phyloP scores from a whole-genome alignment of 64 coral and sea anemone genomes.

The Orbicella faveolata region DNA sequence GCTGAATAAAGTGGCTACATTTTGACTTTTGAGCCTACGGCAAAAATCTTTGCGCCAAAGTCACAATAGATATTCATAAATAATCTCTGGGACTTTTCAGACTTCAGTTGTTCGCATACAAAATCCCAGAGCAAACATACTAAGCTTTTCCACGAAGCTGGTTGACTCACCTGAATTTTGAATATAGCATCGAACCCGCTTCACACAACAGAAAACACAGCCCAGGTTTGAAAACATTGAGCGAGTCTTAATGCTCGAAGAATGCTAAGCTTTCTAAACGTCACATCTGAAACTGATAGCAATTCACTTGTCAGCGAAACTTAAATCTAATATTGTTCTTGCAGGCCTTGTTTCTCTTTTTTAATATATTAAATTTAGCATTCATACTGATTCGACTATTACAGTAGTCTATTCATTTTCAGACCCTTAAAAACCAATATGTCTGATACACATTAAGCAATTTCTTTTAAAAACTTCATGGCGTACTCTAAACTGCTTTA shows the following conservation, averaged over 20 bases:
- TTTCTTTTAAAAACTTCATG: conserved; percentile 51
- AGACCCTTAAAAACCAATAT: conserved; percentile 32
- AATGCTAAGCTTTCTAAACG: not conserved
- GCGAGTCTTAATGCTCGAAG: not conserved
- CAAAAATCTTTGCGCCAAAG: not conserved
- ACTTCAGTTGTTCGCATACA: not conserved
- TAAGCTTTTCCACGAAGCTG: not conserved
- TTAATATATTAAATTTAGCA: conserved; percentile 43
- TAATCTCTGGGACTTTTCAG: not conserved
- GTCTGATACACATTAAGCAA: conserved; percentile 46
- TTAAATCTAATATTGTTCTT: conserved; percentile 10
- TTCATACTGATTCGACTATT: conserved; percentile 9
- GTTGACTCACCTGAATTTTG: not conserved
- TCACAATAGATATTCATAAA: not conserved
- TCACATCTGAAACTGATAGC: not conserved
- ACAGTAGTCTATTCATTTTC: conserved; percentile 41
- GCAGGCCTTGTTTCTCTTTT: not conserved
- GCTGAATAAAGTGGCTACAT: conserved; percentile 17
- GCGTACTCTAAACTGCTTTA: conserved; percentile 37
- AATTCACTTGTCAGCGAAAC: conserved; percentile 18
- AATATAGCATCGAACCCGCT: not conserved
- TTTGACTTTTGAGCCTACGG: conserved; percentile 22
- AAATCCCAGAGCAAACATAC: not conserved
- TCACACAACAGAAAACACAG: not conserved
- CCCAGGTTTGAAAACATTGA: not conserved